Base-by-base conservation (phyloP, 2,113 vertebrate species). In the Corapipo altera region DNA sequence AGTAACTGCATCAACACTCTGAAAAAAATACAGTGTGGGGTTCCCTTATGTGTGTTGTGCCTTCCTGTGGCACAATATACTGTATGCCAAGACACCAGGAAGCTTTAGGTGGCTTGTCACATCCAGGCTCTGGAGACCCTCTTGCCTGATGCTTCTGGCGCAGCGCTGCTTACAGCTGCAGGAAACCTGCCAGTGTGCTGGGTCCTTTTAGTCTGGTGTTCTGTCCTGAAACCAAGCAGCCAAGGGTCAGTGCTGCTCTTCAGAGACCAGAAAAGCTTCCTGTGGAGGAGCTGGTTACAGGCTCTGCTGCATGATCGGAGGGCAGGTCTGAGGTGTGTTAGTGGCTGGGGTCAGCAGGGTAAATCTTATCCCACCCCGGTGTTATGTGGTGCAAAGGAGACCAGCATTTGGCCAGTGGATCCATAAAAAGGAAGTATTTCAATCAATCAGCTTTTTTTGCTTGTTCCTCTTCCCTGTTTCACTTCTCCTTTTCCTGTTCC, bases 231-330 rank as follows among this genome's bases (percentile, higher is more conserved):
- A 49, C 14, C n/a, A 30, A 58, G 7, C 6, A 23, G 27, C 0
- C 3, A 52, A 88, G 41, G 30, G n/a, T 12, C 69, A 61, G 26
- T 0, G 0, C 35, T 26, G 51, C 52, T 76, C 7, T n/a, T 65
- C 39, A 14, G 44, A 46, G 46, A 33, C 26, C 28, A 9, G 70
- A 39, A 85, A 51, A 35, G 18, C 58, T 55, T 85, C 33, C 35
- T 28, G 32, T 13, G 24, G 64, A 66, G 46, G 15, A 59, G 35
- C 27, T 37, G 30, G 15, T 7, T 58, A 24, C 30, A 35, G 62
- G 26, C 44, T 75, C 11, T 32, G 70, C 32, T 73, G 37, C 28
- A 26, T 0, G 0, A 13, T 2, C 37, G 30, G 26, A 6, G 58
- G 27, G 15, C 12, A 28, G 28, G 16, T 75, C 44, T 55, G 23